phyloP scores from a whole-genome alignment of 2,797 vertebrate genomes.

The Tympanoctomys barrerae region DNA sequence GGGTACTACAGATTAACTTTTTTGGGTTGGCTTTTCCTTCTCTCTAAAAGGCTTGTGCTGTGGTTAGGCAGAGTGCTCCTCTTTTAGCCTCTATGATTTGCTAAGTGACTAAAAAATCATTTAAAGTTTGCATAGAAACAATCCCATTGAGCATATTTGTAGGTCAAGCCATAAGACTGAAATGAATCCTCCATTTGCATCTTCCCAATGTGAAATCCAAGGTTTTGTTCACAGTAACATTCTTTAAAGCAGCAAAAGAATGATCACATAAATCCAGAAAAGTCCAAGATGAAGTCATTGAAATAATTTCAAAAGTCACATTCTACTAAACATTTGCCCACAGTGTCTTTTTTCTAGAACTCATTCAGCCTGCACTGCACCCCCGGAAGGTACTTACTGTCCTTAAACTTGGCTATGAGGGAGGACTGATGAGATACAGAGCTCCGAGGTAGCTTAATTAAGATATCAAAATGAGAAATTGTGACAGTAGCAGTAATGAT shows the following conservation, averaged over 20 bases:
- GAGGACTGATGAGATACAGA: neutral
- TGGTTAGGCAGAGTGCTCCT: neutral
- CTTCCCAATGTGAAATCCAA: neutral
- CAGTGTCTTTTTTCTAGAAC: neutral
- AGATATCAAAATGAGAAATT: neutral
- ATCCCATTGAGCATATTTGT: neutral
- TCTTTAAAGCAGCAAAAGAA: neutral
- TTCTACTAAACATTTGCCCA: neutral
- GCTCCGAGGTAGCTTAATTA: neutral
- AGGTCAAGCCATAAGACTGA: neutral
- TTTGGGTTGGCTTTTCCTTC: neutral
- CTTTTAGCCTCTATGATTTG: neutral
- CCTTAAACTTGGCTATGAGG: neutral
- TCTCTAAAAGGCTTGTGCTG: neutral
- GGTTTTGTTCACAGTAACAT: neutral
- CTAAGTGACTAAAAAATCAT: neutral
- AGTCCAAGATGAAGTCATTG: neutral
- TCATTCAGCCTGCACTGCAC: neutral
- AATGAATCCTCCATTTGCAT: neutral
- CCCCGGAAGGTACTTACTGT: neutral
- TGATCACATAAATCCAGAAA: neutral
- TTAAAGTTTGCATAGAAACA: neutral
- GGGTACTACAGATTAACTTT: neutral
- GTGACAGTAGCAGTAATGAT: neutral
- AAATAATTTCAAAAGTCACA: neutral